Conservation (phyloP, 2,113 vertebrate species). For the Raphicerus campestris region DNA sequence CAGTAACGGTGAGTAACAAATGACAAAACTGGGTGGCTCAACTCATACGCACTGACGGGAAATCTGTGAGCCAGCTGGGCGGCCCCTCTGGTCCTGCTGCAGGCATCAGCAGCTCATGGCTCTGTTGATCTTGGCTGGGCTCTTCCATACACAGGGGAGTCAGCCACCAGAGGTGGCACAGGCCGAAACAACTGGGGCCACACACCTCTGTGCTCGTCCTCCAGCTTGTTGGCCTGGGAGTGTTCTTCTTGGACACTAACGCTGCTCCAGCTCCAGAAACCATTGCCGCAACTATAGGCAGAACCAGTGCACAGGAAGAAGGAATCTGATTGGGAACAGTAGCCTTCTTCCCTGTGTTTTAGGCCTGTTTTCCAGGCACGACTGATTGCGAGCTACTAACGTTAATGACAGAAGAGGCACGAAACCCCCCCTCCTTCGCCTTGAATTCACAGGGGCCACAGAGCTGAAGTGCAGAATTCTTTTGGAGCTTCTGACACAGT, state of each 20-base stretch:
- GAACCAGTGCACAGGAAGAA: background rate
- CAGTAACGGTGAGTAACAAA: background rate
- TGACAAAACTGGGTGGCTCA: background rate
- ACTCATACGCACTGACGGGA: background rate
- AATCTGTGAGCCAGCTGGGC: background rate
- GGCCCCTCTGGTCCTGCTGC: background rate
- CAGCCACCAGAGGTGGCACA: rapidly evolving
- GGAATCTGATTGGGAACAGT: background rate
- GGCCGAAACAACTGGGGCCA: background rate
- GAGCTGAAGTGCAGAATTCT: background rate
- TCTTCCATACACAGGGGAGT: background rate
- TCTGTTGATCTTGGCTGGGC: background rate
- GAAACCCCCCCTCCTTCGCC: rapidly evolving
- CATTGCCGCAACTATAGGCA: background rate
- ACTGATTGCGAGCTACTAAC: background rate
- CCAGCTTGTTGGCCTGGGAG: background rate
- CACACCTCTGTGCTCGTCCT: background rate
- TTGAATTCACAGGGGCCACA: background rate
- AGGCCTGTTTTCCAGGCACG: background rate
- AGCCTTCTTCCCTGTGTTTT: background rate
- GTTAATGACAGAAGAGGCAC: background rate
- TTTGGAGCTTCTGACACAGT: background rate
- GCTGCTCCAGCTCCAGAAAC: background rate
- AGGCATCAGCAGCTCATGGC: background rate
- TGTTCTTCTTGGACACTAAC: background rate